Evolutionary conservation across 2,797 vertebrate species (phyloP), one percentile per base, ranked within the genome.

Genomic region (Epinephelus coioides): DNA sequence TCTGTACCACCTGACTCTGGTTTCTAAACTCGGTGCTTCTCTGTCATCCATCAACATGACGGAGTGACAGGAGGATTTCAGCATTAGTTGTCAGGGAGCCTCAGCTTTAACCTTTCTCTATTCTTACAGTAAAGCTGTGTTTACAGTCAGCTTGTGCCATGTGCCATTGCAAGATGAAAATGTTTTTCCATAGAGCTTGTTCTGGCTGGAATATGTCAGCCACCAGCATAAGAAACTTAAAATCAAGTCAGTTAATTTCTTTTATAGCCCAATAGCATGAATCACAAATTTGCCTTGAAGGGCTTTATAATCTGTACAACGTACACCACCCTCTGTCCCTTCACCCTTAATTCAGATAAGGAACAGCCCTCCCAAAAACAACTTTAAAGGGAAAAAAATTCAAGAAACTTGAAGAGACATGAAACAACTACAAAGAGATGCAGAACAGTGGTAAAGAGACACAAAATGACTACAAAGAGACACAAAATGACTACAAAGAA

Each of bases 1-100:
- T 57, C 23, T 27, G 43, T 15, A 18, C 49, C 13, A 25, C 56
- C 46, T n/a, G 23, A 46, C 18, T 44, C 57, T 19, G 66, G 19
- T 60, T 69, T 43, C 19, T 43, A 65, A 68, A 77, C 59, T 73
- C 4, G 67, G 40, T 8, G 14, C 56, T 17, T 54, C 8, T 50
- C 23, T 51, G 65, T 71, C 56, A 68, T 30, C 65, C 53, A 53
- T 43, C n/a, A 79, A 67, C 19, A 49, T 18, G 38, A 71, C 38
- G 49, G 66, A 79, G 46, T 44, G 47, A 78, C 0, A 3, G 64
- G 47, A 27, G 23, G 56, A 50, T 34, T 70, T 40, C 64, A 51
- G 38, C 50, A 27, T 53, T 25, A 43, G 40, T 51, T 59, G 43
- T 69, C 61, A 51, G 4, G 14, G 23, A 59, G 43, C 30, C 25